These are phyloP conservation scores for Hylaea fasciaria DNA, from an alignment of 2,888 invertebrate genomes.

Conservation along the genomic window DNA sequence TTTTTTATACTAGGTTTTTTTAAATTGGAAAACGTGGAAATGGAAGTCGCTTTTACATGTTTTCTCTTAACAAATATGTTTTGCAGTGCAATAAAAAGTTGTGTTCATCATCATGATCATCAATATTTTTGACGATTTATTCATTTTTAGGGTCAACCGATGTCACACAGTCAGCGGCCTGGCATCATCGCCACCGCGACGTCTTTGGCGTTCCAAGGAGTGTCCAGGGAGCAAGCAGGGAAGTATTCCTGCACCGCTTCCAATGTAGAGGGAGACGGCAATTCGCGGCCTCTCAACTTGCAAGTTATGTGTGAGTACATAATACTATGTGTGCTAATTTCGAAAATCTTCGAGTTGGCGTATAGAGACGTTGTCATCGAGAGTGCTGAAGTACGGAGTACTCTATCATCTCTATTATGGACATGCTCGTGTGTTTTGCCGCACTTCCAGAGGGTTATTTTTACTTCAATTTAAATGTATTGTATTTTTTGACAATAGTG, in stretches of 20 bases:
- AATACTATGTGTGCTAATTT: not conserved
- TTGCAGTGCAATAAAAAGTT: too few relatives aligned
- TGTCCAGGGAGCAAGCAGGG: slow-evolving; percentile 92
- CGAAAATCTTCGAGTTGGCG: not conserved
- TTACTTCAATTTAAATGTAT: too few relatives aligned
- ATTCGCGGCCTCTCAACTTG: slow-evolving; percentile 91
- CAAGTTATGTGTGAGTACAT: slow-evolving; percentile 95
- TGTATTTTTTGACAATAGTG: too few relatives aligned
- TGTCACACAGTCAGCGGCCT: slow-evolving; percentile 93
- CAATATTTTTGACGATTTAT: not conserved
- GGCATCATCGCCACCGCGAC: slow-evolving; percentile 95
- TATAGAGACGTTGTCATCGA: too few relatives aligned
- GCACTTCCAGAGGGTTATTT: too few relatives aligned
- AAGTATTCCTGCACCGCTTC: slow-evolving; percentile 95
- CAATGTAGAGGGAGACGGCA: slow-evolving; percentile 96
- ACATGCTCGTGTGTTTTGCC: too few relatives aligned
- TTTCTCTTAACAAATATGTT: too few relatives aligned
- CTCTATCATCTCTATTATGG: too few relatives aligned
- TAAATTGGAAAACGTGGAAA: too few relatives aligned
- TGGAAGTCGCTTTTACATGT: too few relatives aligned
- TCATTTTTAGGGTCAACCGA: slow-evolving; percentile 88
- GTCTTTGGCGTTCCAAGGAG: slow-evolving; percentile 91
- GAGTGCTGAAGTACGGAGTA: too few relatives aligned
- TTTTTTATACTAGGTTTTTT: too few relatives aligned
- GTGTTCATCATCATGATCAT: not conserved